phyloP scores from a whole-genome alignment of 1,140 invertebrate species.

The Leptinotarsa lineolata region DNA sequence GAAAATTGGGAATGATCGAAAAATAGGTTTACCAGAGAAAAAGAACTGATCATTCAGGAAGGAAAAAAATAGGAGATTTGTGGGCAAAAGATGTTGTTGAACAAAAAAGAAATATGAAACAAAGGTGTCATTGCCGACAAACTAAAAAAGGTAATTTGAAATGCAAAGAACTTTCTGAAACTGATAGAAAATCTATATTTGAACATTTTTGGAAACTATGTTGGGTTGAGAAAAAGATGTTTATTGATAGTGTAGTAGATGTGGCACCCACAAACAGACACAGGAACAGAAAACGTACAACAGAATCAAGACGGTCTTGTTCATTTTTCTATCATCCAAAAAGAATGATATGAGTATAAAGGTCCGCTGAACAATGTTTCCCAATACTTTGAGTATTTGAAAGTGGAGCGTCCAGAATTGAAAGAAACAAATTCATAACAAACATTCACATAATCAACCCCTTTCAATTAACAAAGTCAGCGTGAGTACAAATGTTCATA shows the following conservation, averaged over 20 bases:
- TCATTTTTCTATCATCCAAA: slow-evolving; percentile 2
- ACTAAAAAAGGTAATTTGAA: background rate
- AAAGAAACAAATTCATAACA: background rate
- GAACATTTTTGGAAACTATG: background rate
- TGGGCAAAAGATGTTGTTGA: background rate
- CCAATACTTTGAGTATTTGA: background rate
- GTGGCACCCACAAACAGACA: background rate
- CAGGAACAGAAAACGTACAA: slow-evolving; percentile 8
- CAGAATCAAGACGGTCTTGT: background rate
- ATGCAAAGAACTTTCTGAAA: background rate
- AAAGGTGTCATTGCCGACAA: background rate
- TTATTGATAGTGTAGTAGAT: background rate
- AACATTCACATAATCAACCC: too few species aligned
- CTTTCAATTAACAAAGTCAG: background rate
- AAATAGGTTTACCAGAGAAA: background rate
- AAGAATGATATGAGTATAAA: background rate
- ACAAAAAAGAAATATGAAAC: slow-evolving; percentile 7
- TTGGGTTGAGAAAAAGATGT: slow-evolving; percentile 6
- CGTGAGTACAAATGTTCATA: background rate
- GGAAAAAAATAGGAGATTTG: background rate
- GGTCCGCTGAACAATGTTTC: slow-evolving; percentile 4
- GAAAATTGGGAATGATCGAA: background rate
- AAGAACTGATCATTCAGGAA: background rate
- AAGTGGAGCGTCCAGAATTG: background rate
- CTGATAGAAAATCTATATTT: background rate